Percentiles rank a stretch among this genome's conserved stretches.
Conservation (phyloP, 2,888 invertebrate species). For the Charanyca ferruginea region DNA sequence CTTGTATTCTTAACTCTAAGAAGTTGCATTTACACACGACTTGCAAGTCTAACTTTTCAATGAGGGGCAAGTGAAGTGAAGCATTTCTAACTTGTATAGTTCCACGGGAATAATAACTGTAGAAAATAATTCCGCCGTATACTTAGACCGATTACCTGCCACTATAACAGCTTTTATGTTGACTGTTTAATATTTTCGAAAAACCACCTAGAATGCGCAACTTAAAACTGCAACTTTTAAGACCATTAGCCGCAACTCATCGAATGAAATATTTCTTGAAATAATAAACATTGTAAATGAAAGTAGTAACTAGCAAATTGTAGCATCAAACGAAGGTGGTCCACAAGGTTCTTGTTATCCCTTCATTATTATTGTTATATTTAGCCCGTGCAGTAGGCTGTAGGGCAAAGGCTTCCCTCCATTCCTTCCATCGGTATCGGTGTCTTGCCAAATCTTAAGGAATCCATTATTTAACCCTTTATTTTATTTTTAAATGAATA, state of each 20-base stretch:
- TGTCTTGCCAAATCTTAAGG: too few relatives aligned
- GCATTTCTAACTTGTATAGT: constrained; percentile 43
- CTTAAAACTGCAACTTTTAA: constrained; percentile 36
- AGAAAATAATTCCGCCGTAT: constrained; percentile 46
- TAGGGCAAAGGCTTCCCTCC: too few relatives aligned
- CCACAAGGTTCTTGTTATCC: too few relatives aligned
- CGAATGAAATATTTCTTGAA: neutral
- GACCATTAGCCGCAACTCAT: neutral
- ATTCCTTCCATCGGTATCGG: too few relatives aligned
- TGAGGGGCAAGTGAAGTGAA: constrained; percentile 33
- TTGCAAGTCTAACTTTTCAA: constrained; percentile 32
- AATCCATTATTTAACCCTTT: too few relatives aligned
- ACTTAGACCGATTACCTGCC: constrained; percentile 44
- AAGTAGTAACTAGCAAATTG: constrained; percentile 16
- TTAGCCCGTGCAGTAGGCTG: too few relatives aligned
- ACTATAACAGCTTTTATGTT: constrained; percentile 57
- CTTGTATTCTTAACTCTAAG: too few relatives aligned
- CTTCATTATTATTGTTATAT: too few relatives aligned
- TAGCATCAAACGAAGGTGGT: constrained; percentile 5
- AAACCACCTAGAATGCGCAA: constrained; percentile 42
- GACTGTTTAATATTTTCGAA: constrained; percentile 56
- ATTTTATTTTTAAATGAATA: constrained; percentile 5
- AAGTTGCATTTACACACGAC: constrained; percentile 36
- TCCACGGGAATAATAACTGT: constrained; percentile 54
- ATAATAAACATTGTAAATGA: neutral